Evolutionary conservation across 1,140 invertebrate genomes (phyloP).

Genomic region (Asobara japonica): DNA sequence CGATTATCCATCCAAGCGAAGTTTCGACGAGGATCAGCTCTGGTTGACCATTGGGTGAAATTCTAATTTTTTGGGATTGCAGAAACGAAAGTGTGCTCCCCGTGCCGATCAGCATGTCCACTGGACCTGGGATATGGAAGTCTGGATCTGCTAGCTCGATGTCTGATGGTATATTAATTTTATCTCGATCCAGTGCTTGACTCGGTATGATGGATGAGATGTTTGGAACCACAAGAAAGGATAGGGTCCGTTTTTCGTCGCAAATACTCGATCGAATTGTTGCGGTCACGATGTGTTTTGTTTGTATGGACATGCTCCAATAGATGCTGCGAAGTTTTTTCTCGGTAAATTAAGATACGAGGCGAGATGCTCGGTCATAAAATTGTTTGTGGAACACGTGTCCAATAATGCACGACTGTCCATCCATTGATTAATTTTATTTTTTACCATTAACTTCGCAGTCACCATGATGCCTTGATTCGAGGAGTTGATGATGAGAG

Average conservation of each 20-base stretch:
- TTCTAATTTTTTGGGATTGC: constrained; percentile 31
- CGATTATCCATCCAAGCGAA: constrained; percentile 29
- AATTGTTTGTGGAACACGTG: not conserved
- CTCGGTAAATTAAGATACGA: not conserved
- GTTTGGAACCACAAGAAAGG: not conserved
- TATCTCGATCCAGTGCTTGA: not conserved
- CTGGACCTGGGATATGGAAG: constrained; percentile 31
- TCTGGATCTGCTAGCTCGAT: constrained; percentile 34
- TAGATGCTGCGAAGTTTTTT: not conserved
- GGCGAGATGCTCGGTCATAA: not conserved
- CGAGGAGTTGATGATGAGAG: no score
- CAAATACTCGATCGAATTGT: not conserved
- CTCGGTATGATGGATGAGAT: not conserved
- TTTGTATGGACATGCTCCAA: not conserved
- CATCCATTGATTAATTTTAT: not conserved
- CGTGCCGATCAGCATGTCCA: constrained; percentile 37
- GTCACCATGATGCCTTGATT: no score
- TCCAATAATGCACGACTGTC: not conserved
- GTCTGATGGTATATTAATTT: not conserved
- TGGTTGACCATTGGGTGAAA: not conserved
- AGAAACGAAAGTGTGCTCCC: constrained; percentile 37
- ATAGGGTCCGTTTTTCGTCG: not conserved
- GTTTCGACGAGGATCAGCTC: constrained; percentile 38
- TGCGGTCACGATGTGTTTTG: not conserved
- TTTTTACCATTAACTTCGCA: no score